These are phyloP conservation scores for Caiman crocodilus DNA, from an alignment of 2,797 vertebrate species.

Conservation along the genomic window DNA sequence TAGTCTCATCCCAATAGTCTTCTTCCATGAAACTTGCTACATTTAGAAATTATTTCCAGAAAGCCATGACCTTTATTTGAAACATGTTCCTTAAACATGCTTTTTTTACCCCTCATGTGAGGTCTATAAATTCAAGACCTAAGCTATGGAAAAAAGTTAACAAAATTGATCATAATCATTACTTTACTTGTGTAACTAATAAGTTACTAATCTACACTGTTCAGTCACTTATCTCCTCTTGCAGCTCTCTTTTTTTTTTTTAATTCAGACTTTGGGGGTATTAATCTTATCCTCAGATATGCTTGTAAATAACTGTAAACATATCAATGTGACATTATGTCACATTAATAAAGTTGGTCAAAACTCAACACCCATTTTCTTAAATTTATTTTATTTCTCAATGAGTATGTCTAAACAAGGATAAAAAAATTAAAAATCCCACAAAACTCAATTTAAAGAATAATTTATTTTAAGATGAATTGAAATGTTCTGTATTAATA, in stretches of 20 bases:
- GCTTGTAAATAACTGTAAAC: neutral
- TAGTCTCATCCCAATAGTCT: neutral
- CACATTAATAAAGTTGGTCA: neutral
- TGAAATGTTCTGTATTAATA: neutral
- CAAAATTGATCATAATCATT: neutral
- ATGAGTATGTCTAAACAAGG: no score
- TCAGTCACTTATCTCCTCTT: neutral
- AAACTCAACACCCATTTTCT: neutral
- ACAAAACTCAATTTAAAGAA: no score
- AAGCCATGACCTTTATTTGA: neutral
- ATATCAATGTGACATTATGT: no score
- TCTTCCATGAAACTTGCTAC: neutral
- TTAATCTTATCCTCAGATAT: neutral
- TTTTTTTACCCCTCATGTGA: neutral
- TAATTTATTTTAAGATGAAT: neutral
- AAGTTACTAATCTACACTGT: neutral
- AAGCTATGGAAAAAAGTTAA: neutral
- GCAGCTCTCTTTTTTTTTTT: neutral
- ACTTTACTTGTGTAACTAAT: neutral
- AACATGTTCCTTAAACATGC: neutral
- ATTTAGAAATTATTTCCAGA: neutral
- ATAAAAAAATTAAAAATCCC: no score
- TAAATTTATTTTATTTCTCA: no score
- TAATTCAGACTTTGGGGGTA: neutral
- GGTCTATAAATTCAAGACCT: neutral